Evolutionary conservation across 1,140 invertebrate genomes (phyloP).

Genomic region (Zaprionus inermis): DNA sequence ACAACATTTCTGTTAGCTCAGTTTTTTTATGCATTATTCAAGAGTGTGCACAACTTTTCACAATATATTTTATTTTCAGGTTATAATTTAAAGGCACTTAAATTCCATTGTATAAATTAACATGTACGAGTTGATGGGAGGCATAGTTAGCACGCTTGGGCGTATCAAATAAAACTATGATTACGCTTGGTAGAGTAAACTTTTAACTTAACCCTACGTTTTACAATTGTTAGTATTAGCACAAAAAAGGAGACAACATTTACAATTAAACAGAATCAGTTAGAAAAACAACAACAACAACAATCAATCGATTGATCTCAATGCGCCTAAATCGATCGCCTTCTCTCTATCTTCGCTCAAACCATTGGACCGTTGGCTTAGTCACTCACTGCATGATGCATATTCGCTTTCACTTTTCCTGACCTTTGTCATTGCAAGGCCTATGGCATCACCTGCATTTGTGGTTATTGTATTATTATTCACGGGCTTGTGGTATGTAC

Average conservation of each 20-base stretch:
- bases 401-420: conserved; percentile 80
- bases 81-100: conserved; percentile 74
- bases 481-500: conserved; percentile 57
- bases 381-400: conserved; percentile 81
- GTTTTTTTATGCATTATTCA: conserved; percentile 18
- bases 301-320: conserved; percentile 46
- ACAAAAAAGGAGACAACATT: conserved; percentile 59
- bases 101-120: conserved; percentile 75
- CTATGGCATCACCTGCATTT: conserved; percentile 25
- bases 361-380: conserved; percentile 9
- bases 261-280: conserved; percentile 63
- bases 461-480: conserved; percentile 66
- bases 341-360: conserved; percentile 1
- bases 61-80: conserved; percentile 57
- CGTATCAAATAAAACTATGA: conserved; percentile 1
- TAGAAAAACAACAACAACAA: conserved; percentile 37
- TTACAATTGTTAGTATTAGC: conserved; percentile 49
- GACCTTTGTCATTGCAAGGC: conserved; percentile 51
- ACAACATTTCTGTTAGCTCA: conserved; percentile 18
- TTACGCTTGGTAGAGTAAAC: conserved; percentile 28
- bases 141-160: conserved; percentile 49
- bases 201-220: conserved; percentile 31
- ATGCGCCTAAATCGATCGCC: conserved; percentile 28
- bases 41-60: conserved; percentile 33
- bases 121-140: conserved; percentile 50